Evolutionary conservation across 1,140 invertebrate genomes (phyloP).

Genomic region (Neodiprion pinetum): DNA sequence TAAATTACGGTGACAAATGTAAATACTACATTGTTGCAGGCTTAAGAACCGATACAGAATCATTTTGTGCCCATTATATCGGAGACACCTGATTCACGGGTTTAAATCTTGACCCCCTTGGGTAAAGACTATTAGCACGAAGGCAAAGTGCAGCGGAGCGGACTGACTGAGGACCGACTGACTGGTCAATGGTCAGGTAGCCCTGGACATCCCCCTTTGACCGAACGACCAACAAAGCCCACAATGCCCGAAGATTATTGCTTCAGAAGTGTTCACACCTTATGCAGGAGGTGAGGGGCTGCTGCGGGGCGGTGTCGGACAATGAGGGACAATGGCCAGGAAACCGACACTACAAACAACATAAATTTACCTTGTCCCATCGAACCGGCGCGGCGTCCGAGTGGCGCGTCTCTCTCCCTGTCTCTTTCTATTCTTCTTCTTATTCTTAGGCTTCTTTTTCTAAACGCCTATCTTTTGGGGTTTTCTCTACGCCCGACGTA

Average conservation of each 20-base stretch:
- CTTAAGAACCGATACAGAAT: too few relatives aligned
- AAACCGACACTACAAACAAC: constrained; percentile 7
- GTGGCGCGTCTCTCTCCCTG: not conserved
- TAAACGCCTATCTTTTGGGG: not conserved
- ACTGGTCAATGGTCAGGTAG: constrained; percentile 5
- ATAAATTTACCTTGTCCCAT: not conserved
- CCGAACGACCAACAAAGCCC: not conserved
- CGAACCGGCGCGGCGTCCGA: too few relatives aligned
- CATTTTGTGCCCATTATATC: too few relatives aligned
- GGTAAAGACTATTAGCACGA: too few relatives aligned
- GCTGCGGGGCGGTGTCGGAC: not conserved
- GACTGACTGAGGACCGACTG: not conserved
- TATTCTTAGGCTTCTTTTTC: not conserved
- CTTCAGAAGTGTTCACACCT: constrained; percentile 2
- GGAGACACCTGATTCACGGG: too few relatives aligned
- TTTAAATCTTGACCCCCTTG: too few relatives aligned
- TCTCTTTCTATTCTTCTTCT: not conserved
- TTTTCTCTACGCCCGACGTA: not conserved
- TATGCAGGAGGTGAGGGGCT: not conserved
- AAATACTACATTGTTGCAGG: too few relatives aligned
- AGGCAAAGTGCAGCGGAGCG: too few relatives aligned
- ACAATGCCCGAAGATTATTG: constrained; percentile 3
- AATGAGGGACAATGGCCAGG: constrained; percentile 6
- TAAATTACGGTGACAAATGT: too few relatives aligned
- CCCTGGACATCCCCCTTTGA: not conserved